Base-by-base conservation (phyloP, 2,113 vertebrate genomes). In the Turdus rufiventris region DNA sequence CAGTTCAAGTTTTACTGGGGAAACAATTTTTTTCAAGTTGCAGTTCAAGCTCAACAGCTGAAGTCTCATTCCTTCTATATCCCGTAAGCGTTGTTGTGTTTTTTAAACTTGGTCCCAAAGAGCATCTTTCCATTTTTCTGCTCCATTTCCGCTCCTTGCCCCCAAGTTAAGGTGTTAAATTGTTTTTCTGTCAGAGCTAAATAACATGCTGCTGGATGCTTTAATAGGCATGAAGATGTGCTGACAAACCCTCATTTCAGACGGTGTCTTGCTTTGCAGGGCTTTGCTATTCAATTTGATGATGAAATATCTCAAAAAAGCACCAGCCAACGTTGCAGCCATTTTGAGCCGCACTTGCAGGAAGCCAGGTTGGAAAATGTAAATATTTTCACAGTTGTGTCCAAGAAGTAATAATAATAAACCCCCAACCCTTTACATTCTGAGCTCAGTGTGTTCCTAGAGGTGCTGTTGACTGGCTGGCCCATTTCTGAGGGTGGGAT, bases 101-200 rank as follows among this genome's bases (percentile, higher is more conserved):
- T 92, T 78, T 65, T 33, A 51, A 93, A 36, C 63, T 73, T 38
- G 60, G 54, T 85, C 36, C 54, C 50, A 91, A 70, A 83, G 71
- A 93, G 14, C 33, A 47, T 93, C 48, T 66, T 67, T 66, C 50
- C 16, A 7, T 75, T 86, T 91, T 85, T 84, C 86, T 94, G 58
- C 67, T 94, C 50, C 54, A 71, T 86, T 95, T 94, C 85, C 34
- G 3, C 63, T 87, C 47, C 56, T 94, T 82, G 65, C 67, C 86
- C 77, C 63, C 77, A 79, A 79, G 88, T 95, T 73, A 80, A 77
- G 88, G 88, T 95, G 87, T 85, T 95, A 94, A 88, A 67, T 91
- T 83, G 58, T 89, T 94, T 67, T 92, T 76, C 51, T 88, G 63
- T 62, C 88, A 85, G 71, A 89, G 66, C 78, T 88, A 76, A 76